Base-by-base conservation (phyloP, 2,113 vertebrate species). In the Dolichotis patagonum region DNA sequence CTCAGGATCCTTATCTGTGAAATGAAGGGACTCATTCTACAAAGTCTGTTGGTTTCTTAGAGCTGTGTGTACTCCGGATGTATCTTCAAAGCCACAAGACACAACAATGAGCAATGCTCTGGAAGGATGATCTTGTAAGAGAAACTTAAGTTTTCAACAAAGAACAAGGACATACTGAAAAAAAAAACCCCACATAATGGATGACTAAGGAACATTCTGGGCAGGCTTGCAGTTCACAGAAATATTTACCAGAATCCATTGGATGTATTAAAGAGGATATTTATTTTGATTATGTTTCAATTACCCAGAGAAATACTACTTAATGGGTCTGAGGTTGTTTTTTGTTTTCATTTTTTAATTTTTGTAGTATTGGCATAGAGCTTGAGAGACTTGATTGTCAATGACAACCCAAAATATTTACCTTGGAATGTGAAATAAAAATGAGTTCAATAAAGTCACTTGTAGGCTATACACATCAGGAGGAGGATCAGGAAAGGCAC, bases 391-490 rank as follows among this genome's bases (percentile, higher is more conserved):
- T 35, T 30, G 30, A 35, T n/a, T 19, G 32, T 67, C 30, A 30
- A 32, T 30, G 35, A 54, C 9, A 75, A 20, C 62, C 43, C 13
- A 77, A 4, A 1, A 3, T 38, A 13, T 30, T 75, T 43, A 35
- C 24, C 22, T 20, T 43, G 46, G 20, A 46, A 13, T 49, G n/a
- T 14, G 17, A 35, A 7, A 63, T 14, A 4, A 54, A 26, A 26
- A 0, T 32, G 4, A 9, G 7, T 24, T 65, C 22, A 46, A 75
- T 77, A 77, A 24, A 60, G 32, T 1, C 8, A 87, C 1, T 13
- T 52, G 7, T 52, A 52, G 1, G 49, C 49, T 52, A 1, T 52
- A 9, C 10, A 75, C 22, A 22, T 32, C 35, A 95, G 82, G 28
- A 26, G 28, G 63, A 41, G 13, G 62, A 54, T 58, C 20, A 90